phyloP scores from a whole-genome alignment of 2,797 vertebrate genomes.

The Peromyscus melanophrys region DNA sequence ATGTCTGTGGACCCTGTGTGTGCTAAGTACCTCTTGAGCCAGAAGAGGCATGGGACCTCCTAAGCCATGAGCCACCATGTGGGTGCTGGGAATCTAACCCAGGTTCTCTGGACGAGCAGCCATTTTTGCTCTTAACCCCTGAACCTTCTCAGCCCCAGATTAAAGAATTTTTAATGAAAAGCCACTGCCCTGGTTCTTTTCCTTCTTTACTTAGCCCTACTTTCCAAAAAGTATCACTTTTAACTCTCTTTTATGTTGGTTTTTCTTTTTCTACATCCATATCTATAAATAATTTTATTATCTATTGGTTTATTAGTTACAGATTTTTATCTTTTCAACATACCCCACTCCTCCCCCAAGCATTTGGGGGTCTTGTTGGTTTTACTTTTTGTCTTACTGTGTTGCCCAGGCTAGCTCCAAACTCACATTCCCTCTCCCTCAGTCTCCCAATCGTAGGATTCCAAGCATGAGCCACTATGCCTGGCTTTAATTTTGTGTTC shows the following conservation, averaged over 20 bases:
- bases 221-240: constrained; percentile 31
- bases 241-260: constrained; percentile 25
- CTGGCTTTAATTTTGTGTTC: neutral
- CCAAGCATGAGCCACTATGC: neutral
- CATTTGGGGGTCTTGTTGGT: neutral
- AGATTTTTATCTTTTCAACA: neutral
- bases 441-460: neutral
- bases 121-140: neutral
- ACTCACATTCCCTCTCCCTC: neutral
- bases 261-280: constrained; percentile 18
- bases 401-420: neutral
- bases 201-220: neutral
- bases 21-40: neutral
- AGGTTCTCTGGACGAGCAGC: neutral
- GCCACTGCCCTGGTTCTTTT: neutral
- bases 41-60: neutral
- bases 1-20: neutral
- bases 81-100: neutral
- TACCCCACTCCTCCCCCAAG: neutral
- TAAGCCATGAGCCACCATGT: neutral
- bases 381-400: neutral
- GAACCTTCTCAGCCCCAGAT: neutral
- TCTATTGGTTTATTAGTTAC: constrained; percentile 2
- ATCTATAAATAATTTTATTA: constrained; percentile 20
- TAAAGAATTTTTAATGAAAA: neutral